These are phyloP conservation scores for Netta rufina DNA, from an alignment of 2,797 vertebrate genomes.

Conservation along the genomic window DNA sequence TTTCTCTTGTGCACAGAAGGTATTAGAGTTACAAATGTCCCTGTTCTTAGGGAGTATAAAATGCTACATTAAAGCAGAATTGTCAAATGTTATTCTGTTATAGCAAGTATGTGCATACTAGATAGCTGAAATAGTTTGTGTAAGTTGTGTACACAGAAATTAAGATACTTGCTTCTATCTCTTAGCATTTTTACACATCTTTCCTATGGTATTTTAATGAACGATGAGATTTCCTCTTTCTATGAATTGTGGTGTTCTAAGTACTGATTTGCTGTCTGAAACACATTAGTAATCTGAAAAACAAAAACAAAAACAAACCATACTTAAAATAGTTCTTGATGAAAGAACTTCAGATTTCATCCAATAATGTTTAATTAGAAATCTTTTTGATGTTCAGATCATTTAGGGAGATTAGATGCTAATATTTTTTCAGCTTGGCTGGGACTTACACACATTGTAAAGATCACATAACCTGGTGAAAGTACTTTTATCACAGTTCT, in stretches of 20 bases:
- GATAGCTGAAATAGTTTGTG: background rate
- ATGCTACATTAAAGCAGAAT: background rate
- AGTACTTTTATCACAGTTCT: background rate
- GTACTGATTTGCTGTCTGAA: background rate
- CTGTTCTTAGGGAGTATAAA: background rate
- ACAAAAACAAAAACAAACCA: background rate
- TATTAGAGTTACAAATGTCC: background rate
- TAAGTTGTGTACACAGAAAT: background rate
- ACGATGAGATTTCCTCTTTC: background rate
- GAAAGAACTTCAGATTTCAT: background rate
- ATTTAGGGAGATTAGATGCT: background rate
- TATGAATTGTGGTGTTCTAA: background rate
- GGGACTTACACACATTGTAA: background rate
- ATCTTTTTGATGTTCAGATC: background rate
- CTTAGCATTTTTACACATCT: background rate
- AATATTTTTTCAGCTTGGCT: background rate
- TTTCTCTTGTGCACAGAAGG: background rate
- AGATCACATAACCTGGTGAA: background rate
- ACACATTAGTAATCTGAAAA: background rate
- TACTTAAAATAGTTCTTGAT: background rate
- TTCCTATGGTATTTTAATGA: background rate
- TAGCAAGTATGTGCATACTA: background rate
- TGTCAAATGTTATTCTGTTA: background rate
- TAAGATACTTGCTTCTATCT: background rate
- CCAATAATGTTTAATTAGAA: background rate